A percentile compares a stretch with the other conserved stretches of the same genome.
phyloP scores from a whole-genome alignment of 2,797 vertebrate genomes.

The Propithecus deckenii region DNA sequence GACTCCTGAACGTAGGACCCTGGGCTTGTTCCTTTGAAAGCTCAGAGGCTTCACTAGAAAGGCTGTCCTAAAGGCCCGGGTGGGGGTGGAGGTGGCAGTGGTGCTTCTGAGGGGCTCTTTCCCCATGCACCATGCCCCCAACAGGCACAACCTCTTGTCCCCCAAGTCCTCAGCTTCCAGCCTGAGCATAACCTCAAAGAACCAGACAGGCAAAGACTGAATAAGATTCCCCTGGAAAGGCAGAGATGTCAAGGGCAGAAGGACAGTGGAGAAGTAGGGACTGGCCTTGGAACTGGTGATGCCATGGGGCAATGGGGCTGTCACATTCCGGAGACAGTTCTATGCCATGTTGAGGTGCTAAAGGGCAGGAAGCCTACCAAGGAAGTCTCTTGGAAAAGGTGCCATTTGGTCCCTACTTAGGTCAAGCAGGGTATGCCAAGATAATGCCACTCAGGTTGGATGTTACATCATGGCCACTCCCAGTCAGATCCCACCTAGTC shows the following conservation, averaged over 20 bases:
- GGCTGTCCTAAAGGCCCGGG: slow-evolving; percentile 46
- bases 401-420: slow-evolving; percentile 88
- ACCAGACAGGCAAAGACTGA: slow-evolving; percentile 44
- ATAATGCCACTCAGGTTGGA: slow-evolving; percentile 62
- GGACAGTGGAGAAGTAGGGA: fast-evolving
- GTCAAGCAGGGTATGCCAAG: slow-evolving; percentile 84
- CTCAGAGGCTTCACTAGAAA: slow-evolving; percentile 68
- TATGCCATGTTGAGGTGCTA: slow-evolving; percentile 84
- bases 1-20: slow-evolving; percentile 67
- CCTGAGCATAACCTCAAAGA: slow-evolving; percentile 74
- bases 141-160: slow-evolving; percentile 74
- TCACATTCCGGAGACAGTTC: slow-evolving; percentile 87
- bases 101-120: neutral
- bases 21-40: slow-evolving; percentile 70
- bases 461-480: slow-evolving; percentile 32
- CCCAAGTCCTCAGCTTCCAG: slow-evolving; percentile 70
- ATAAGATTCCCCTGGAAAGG: slow-evolving; percentile 69
- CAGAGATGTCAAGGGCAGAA: slow-evolving; percentile 42
- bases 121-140: neutral
- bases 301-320: neutral
- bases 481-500: slow-evolving; percentile 45
- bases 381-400: slow-evolving; percentile 84
- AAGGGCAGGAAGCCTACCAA: slow-evolving; percentile 84
- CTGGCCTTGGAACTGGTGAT: neutral
- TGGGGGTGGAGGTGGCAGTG: fast-evolving